These are phyloP conservation scores for Bos taurus DNA, from an alignment of 2,113 vertebrate species.

Conservation along the genomic window DNA sequence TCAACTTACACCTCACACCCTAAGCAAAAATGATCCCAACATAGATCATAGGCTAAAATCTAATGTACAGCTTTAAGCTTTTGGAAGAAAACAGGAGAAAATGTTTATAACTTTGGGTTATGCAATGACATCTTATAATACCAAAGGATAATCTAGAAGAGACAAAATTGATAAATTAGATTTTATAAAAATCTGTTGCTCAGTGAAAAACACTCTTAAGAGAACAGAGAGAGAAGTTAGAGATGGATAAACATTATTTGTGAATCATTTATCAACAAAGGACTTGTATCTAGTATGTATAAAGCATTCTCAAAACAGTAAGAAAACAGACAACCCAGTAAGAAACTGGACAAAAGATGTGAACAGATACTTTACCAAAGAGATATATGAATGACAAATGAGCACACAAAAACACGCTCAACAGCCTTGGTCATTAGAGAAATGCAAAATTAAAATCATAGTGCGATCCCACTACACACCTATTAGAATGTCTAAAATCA, in stretches of 20 bases:
- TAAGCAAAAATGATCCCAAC: not conserved
- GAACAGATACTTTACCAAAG: not conserved
- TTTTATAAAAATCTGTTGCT: not conserved
- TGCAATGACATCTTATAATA: not conserved
- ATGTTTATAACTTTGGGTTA: not conserved
- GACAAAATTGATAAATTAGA: not conserved
- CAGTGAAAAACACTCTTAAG: not conserved
- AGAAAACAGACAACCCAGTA: not conserved
- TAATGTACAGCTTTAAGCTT: not conserved
- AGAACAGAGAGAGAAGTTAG: not conserved
- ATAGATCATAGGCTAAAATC: not conserved
- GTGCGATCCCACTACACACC: not conserved
- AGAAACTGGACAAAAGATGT: not conserved
- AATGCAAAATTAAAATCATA: not conserved
- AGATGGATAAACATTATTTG: not conserved
- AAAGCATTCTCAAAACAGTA: not conserved
- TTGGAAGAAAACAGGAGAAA: not conserved
- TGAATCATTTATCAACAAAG: not conserved
- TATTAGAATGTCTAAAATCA: not conserved
- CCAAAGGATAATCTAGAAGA: not conserved
- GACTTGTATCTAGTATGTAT: not conserved
- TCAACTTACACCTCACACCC: not conserved
- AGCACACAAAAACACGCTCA: not conserved
- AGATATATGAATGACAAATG: not conserved
- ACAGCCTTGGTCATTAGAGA: not conserved